phyloP scores from a whole-genome alignment of 2,113 vertebrate species.

The Dasypus novemcinctus region DNA sequence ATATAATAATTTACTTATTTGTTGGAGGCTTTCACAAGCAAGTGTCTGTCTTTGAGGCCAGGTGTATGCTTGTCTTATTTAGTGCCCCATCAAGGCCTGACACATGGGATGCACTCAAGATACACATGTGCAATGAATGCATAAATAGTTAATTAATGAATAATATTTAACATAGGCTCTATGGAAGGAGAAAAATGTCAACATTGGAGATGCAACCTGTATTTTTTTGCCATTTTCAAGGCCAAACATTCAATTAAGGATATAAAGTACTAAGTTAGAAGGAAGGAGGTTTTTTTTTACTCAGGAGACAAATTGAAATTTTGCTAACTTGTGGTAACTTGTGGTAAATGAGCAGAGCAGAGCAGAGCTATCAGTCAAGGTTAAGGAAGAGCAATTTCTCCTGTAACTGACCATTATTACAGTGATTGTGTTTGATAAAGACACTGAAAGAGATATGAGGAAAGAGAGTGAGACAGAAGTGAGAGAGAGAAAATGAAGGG shows the following conservation, averaged over 20 bases:
- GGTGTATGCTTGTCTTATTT: too few species aligned
- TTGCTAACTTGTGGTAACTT: not conserved
- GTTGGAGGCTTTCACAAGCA: too few species aligned
- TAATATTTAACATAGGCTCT: not conserved
- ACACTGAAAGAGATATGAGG: not conserved
- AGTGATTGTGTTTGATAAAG: not conserved
- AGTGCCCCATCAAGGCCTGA: too few species aligned
- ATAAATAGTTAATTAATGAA: not conserved
- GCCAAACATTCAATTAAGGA: not conserved
- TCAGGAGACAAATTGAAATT: not conserved
- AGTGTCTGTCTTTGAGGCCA: too few species aligned
- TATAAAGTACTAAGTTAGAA: not conserved
- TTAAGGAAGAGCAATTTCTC: not conserved
- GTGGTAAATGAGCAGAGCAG: not conserved
- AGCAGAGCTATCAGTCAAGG: not conserved
- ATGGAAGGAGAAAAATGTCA: not conserved
- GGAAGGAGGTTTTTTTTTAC: not conserved
- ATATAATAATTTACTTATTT: too few species aligned
- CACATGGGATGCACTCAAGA: not conserved
- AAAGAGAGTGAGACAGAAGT: too few species aligned
- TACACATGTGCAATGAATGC: not conserved
- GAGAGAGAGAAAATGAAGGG: accelerated
- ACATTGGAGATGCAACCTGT: not conserved
- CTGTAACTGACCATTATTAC: not conserved
- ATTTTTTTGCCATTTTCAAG: not conserved